Percentiles rank a stretch among this genome's conserved stretches.
Conservation (phyloP, 2,888 invertebrate species). For the Dasypolia templi region DNA sequence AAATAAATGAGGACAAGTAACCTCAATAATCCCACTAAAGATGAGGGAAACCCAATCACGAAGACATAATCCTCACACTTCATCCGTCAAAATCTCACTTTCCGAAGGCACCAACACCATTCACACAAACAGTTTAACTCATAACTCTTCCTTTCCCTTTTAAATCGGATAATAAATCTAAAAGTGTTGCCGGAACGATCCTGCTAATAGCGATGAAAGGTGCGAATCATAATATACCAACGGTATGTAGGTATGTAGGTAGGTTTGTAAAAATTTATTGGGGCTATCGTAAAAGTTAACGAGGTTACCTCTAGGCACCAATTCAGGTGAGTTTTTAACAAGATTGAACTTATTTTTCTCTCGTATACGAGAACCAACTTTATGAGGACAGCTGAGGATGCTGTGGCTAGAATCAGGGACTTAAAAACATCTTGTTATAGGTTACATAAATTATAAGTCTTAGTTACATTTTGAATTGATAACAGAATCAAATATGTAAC, state of each 20-base stretch:
- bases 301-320: conserved; percentile 23
- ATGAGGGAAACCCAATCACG: too few relatives aligned
- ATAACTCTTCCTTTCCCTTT: conserved; percentile 59
- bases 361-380: too few relatives aligned
- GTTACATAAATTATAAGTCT: too few relatives aligned
- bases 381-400: too few relatives aligned
- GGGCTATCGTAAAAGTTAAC: conserved; percentile 45
- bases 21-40: too few relatives aligned
- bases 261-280: conserved; percentile 50
- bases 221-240: conserved; percentile 46
- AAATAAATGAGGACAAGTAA: too few relatives aligned
- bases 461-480: too few relatives aligned
- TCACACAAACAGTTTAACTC: conserved; percentile 28
- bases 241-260: conserved; percentile 13
- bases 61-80: conserved; percentile 24
- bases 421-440: too few relatives aligned
- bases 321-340: conserved; percentile 19
- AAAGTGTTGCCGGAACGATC: conserved; percentile 51
- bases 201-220: conserved; percentile 49
- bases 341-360: neutral
- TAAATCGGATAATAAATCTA: conserved; percentile 50
- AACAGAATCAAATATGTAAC: too few relatives aligned
- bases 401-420: too few relatives aligned
- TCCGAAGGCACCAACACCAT: conserved; percentile 15
- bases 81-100: conserved; percentile 31